phyloP scores from a whole-genome alignment of 2,113 vertebrate species.

The Caranx ignobilis region DNA sequence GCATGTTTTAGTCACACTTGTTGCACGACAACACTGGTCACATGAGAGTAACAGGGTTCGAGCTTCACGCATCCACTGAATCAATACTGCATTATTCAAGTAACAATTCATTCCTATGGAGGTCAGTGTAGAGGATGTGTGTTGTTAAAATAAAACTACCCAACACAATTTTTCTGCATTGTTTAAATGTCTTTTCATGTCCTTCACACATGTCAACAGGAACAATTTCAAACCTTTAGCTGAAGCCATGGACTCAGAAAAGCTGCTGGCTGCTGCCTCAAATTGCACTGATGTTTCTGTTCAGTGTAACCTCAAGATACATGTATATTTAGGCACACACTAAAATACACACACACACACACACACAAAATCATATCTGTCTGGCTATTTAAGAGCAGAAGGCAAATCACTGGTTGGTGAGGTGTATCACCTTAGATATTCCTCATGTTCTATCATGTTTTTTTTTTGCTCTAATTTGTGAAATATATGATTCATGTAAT shows the following conservation, averaged over 20 bases:
- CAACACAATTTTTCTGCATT: background rate
- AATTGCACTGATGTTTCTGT: background rate
- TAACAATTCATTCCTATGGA: too few species aligned
- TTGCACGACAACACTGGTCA: too few species aligned
- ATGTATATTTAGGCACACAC: background rate
- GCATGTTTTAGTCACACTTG: too few species aligned
- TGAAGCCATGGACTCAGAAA: background rate
- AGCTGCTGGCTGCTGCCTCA: background rate
- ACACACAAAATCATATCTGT: background rate
- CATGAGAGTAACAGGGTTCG: too few species aligned
- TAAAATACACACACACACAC: background rate
- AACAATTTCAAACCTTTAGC: background rate
- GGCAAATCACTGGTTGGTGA: background rate
- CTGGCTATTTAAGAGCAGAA: background rate
- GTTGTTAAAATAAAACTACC: background rate
- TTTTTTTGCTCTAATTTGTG: conserved; percentile 29
- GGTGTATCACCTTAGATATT: conserved; percentile 3
- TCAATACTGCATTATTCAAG: too few species aligned
- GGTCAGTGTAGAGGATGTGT: too few species aligned
- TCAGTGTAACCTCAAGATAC: background rate
- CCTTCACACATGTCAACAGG: background rate
- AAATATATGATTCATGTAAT: conserved; percentile 37
- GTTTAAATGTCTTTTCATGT: background rate
- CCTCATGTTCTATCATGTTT: conserved; percentile 5
- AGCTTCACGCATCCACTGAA: too few species aligned